Evolutionary conservation across 2,888 invertebrate species (phyloP).

Genomic region (Thalpophila matura): DNA sequence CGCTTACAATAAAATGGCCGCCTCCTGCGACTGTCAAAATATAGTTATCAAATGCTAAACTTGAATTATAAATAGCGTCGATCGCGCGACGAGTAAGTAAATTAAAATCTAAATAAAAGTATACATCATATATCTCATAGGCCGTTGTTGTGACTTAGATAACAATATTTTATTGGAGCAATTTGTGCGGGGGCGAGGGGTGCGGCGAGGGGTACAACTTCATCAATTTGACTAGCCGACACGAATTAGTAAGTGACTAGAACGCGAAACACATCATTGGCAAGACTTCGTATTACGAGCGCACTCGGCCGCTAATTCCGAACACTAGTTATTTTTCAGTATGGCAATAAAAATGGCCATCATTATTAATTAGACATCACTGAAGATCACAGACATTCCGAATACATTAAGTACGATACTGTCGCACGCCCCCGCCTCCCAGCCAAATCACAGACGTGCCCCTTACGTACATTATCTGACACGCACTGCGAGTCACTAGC

Average conservation of each 20-base stretch:
- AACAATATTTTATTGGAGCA: conserved; percentile 65
- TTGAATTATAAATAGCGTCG: conserved; percentile 81
- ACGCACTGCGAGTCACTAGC: conserved; percentile 65
- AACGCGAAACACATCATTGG: conserved; percentile 86
- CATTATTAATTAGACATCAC: conserved; percentile 61
- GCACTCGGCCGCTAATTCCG: conserved; percentile 56
- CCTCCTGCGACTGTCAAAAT: conserved; percentile 68
- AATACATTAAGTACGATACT: conserved; percentile 70
- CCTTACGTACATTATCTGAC: conserved; percentile 36
- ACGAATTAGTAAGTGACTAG: conserved; percentile 88
- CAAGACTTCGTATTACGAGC: conserved; percentile 79
- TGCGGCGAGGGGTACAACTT: conserved; percentile 52
- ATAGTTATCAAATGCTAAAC: conserved; percentile 81
- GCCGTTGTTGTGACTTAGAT: conserved; percentile 86
- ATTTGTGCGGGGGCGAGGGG: conserved; percentile 51
- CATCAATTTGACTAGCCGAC: conserved; percentile 86
- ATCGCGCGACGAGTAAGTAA: conserved; percentile 63
- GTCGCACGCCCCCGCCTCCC: conserved; percentile 53
- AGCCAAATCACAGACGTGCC: conserved; percentile 44
- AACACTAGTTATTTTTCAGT: conserved; percentile 62
- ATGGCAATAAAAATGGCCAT: conserved; percentile 73
- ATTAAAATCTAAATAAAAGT: conserved; percentile 81
- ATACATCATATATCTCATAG: conserved; percentile 81
- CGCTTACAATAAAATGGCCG: conserved; percentile 74
- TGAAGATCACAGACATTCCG: conserved; percentile 76